phyloP scores from a whole-genome alignment of 1,140 invertebrate species.

The Archegozetes longisetosus region DNA sequence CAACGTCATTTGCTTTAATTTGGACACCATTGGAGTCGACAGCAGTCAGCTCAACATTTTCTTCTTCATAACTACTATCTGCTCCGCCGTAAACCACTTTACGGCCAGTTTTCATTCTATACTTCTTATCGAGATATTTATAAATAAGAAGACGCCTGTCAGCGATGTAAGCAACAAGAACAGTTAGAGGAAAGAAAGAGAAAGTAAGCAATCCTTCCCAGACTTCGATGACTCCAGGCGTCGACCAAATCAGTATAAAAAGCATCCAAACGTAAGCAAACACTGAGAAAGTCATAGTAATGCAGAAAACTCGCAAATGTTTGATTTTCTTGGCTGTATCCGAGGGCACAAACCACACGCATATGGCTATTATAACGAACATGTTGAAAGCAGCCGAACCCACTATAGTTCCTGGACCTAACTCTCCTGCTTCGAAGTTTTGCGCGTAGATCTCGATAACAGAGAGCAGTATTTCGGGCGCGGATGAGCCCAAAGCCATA shows the following conservation, averaged over 20 bases:
- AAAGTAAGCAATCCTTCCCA: constrained; percentile 47
- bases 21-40: constrained; percentile 21
- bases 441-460: constrained; percentile 47
- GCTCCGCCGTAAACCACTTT: constrained; percentile 66
- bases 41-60: constrained; percentile 46
- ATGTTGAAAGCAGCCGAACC: constrained; percentile 48
- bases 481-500: constrained; percentile 46
- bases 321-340: constrained; percentile 33
- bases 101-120: constrained; percentile 53
- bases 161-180: constrained; percentile 36
- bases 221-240: constrained; percentile 37
- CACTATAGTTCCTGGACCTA: constrained; percentile 48
- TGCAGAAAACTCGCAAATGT: constrained; percentile 31
- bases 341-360: constrained; percentile 36
- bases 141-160: constrained; percentile 51
- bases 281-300: constrained; percentile 39
- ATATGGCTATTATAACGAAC: constrained; percentile 40
- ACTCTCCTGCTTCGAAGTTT: constrained; percentile 33
- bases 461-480: constrained; percentile 46
- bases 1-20: constrained; percentile 41
- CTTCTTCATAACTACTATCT: constrained; percentile 68
- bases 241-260: constrained; percentile 34
- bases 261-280: constrained; percentile 48
- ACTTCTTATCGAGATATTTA: constrained; percentile 74
- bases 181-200: constrained; percentile 40